Base-by-base conservation (phyloP, 2,113 vertebrate genomes). In the Hoplias malabaricus region DNA sequence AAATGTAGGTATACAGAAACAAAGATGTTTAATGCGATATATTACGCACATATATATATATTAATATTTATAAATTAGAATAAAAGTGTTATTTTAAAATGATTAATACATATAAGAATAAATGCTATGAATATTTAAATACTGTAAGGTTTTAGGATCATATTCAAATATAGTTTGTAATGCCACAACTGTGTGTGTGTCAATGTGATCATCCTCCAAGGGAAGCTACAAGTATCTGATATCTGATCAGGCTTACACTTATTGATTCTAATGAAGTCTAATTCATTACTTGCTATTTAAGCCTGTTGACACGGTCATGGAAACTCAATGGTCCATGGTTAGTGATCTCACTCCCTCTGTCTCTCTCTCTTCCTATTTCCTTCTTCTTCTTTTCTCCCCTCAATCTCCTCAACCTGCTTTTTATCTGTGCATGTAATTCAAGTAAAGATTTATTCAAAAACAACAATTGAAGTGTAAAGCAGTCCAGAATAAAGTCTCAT, bases 271-370 rank as follows among this genome's bases (percentile, higher is more conserved):
- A 78, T 65, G 46, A 53, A 72, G 53, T 65, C 57, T 40, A 53
- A 62, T 78, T 70, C 8, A 62, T 62, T 71, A 78, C 68, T 53
- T 78, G 46, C 57, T 56, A 23, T 56, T 71, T 78, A 78, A 71
- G 43, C 57, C 77, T 23, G 25, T 42, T 36, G 29, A 23, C 27
- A 65, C 19, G 33, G 46, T 46, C 34, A 78, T 59, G 63, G 50
- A 57, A 68, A 68, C 48, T 36, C 14, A 46, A 13, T 38, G 42
- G 23, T 71, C 43, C 42, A 62, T 63, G 36, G 34, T 14, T 16
- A 29, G 65, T n/a, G 2, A 33, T 33, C 29, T 54, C 40, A 19
- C 21, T 53, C 73, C 54, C 73, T 50, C 21, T n/a, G n/a, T 21
- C 38, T 67, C 2, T 38, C 59, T 69, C 19, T 62, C 73, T 65